A percentile compares a stretch with the other conserved stretches of the same genome.
Conservation (phyloP, 2,797 vertebrate genomes). For the Rhinella marina region DNA sequence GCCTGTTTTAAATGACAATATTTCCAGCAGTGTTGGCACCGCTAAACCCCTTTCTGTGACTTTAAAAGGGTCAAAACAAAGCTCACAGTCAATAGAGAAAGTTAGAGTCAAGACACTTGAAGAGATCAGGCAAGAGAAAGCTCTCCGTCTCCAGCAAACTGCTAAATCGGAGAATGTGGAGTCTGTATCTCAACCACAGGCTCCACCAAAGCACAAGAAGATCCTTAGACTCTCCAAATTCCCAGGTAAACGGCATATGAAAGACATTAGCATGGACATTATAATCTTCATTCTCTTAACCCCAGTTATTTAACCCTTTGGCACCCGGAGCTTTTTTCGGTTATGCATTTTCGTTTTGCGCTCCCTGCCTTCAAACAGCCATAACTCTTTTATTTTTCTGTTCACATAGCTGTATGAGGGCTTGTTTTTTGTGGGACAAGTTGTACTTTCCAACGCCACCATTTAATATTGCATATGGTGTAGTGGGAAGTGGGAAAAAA, state of each 20-base stretch:
- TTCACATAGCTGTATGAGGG: too few relatives aligned
- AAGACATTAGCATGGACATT: background rate
- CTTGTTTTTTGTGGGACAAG: too few relatives aligned
- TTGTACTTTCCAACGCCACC: too few relatives aligned
- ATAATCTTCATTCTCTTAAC: background rate
- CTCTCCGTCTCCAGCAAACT: conserved; percentile 75
- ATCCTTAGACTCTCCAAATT: conserved; percentile 74
- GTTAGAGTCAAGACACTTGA: conserved; percentile 89
- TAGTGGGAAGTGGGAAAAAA: too few relatives aligned
- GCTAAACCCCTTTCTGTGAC: conserved; percentile 36
- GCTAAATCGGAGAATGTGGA: conserved; percentile 60
- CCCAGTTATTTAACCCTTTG: too few relatives aligned
- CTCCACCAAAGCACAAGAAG: conserved; percentile 64
- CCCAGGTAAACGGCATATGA: conserved; percentile 56
- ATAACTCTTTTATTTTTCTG: too few relatives aligned
- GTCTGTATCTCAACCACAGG: conserved; percentile 60
- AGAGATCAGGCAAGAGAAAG: conserved; percentile 92
- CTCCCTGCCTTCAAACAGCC: too few relatives aligned
- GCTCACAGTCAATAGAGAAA: conserved; percentile 64
- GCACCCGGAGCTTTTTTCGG: too few relatives aligned
- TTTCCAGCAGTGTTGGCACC: background rate
- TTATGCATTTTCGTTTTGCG: too few relatives aligned
- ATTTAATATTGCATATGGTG: too few relatives aligned
- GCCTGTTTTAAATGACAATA: conserved; percentile 61
- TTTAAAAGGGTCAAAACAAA: conserved; percentile 60